Evolutionary conservation across 2,113 vertebrate genomes (phyloP).

Genomic region (Tychaedon coryphoeus): DNA sequence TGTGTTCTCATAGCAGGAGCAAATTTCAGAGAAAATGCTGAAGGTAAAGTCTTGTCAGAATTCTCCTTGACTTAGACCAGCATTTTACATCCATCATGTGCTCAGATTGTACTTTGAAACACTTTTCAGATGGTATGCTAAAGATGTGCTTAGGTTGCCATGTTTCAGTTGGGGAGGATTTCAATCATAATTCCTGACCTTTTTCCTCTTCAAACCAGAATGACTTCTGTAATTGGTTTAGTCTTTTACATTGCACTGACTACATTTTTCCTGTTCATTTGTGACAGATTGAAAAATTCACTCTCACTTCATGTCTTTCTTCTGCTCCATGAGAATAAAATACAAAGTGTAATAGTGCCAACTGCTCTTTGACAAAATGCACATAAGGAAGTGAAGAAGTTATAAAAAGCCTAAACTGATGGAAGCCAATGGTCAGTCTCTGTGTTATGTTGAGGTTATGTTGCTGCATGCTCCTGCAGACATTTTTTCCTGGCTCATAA

Average conservation of each 20-base stretch:
- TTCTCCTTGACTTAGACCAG: background rate
- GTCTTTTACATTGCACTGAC: background rate
- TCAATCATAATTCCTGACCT: background rate
- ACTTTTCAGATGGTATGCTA: background rate
- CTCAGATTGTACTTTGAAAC: background rate
- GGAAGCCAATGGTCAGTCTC: background rate
- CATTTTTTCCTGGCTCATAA: background rate
- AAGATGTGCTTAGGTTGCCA: background rate
- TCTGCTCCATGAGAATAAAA: background rate
- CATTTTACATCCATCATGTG: background rate
- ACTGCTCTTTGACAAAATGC: background rate
- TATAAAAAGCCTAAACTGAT: background rate
- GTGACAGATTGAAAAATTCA: background rate
- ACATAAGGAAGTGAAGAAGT: background rate
- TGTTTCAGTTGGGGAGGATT: background rate
- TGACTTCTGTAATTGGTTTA: background rate
- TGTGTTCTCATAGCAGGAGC: background rate
- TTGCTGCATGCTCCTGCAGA: background rate
- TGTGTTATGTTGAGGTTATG: background rate
- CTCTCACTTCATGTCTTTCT: background rate
- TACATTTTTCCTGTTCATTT: background rate
- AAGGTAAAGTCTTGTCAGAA: background rate
- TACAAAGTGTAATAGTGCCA: background rate
- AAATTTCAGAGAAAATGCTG: background rate
- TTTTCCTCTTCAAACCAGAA: background rate